Evolutionary conservation across 2,113 vertebrate genomes (phyloP), one percentile per base, ranked within the genome.

Genomic region (Lampris megalopsis): DNA sequence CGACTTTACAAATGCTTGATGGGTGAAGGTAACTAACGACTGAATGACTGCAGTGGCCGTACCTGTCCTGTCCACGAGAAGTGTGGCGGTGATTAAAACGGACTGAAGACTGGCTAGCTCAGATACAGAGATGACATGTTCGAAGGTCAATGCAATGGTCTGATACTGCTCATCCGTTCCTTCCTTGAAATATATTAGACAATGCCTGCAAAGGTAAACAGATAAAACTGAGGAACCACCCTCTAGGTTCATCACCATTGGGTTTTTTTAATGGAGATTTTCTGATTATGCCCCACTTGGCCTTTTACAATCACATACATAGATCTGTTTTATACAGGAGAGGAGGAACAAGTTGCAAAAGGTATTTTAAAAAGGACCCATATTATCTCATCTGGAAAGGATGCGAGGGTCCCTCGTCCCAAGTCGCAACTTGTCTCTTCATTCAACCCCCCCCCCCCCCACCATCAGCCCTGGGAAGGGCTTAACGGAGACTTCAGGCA

Each of bases 351-450:
- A 59, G 77, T 75, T 1, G 56, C 66, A 63, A 64, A 36, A 83
- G 88, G 79, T 61, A 84, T 88, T 77, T 24, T 82, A 48, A 81
- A 71, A 68, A 77, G 68, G 35, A n/a, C 53, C 78, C 0, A 36
- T 54, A 65, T 88, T 83, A 88, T 88, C 86, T 89, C 88, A 89
- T 86, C 54, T 84, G 81, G 71, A 85, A 88, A 85, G 71, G 91
- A 90, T 80, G 85, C 71, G 49, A 81, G 60, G 41, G 74, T 80
- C 71, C 60, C 68, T 81, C 56, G 52, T 71, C 76, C 83, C 85
- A 69, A 64, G 86, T 84, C 60, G 2, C 67, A 49, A 90, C 91
- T 85, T 84, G 91, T 79, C 83, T 60, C 9, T 47, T 47, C 61
- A 54, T 56, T 38, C 67, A 80, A 66, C 78, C 60, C 68, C 58